phyloP scores from a whole-genome alignment of 2,888 invertebrate genomes.

The Caenorhabditis imperialis region DNA sequence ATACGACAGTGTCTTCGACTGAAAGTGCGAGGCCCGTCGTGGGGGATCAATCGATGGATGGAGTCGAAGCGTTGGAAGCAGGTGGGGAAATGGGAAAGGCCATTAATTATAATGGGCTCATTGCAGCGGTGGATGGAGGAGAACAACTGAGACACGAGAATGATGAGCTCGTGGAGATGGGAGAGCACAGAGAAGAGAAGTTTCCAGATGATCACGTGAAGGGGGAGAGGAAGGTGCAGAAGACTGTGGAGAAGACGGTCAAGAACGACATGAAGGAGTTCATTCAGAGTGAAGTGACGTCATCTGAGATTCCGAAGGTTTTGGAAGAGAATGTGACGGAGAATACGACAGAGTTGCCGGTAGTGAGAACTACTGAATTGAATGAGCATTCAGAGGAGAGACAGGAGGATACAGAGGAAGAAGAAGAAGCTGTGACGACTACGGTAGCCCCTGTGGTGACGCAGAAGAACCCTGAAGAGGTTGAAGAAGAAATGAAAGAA shows the following conservation, averaged over 20 bases:
- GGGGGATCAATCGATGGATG: slow-evolving; percentile 9
- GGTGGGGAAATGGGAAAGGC: slow-evolving; percentile 1
- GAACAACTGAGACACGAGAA: slow-evolving; percentile 19
- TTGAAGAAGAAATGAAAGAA: not conserved
- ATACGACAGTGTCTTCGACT: slow-evolving; percentile 9
- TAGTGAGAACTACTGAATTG: no score
- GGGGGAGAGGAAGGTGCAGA: not conserved
- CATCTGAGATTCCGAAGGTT: no score
- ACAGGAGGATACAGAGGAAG: not conserved
- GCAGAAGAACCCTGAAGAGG: not conserved
- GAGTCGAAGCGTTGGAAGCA: slow-evolving; percentile 2
- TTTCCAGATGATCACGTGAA: not conserved
- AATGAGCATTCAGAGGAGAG: not conserved
- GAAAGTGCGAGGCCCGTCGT: not conserved
- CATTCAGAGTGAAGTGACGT: no score
- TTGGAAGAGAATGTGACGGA: not conserved
- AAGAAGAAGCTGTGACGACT: not conserved
- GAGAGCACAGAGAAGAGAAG: not conserved
- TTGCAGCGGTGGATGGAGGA: slow-evolving; percentile 26
- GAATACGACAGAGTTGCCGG: not conserved
- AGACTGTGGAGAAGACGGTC: not conserved
- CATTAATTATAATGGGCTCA: slow-evolving; percentile 2
- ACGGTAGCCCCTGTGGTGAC: not conserved
- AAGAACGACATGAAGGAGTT: not conserved
- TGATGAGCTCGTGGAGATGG: slow-evolving; percentile 14